Evolutionary conservation across 2,797 vertebrate species (phyloP), one percentile per base, ranked within the genome.

Genomic region (Rachycentron canadum): DNA sequence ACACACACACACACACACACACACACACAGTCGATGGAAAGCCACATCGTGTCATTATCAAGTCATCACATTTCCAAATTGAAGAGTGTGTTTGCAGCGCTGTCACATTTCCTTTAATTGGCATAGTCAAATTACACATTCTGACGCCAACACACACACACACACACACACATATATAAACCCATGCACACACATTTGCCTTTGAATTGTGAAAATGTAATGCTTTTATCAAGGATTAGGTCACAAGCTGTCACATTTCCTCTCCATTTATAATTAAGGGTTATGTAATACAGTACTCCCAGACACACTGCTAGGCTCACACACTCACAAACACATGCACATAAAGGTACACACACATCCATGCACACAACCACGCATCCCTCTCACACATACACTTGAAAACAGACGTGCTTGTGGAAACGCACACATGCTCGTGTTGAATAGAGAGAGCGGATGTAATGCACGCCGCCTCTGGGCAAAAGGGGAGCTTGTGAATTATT

Each of bases 201-300:
- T 85, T 79, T 72, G 76, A 91, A 86, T 87, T 82, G 85, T 88
- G 73, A 79, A 90, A 92, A 86, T 89, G 83, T 82, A 84, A 88
- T 78, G 69, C 84, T 82, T 84, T 69, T 83, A 87, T 89, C 89
- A 84, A 79, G 87, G 91, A 91, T 93, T 90, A 91, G 89, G 90
- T 92, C 90, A 90, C 88, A 88, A 91, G 82, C 88, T 90, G 93
- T 91, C 92, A 91, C 87, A 91, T 93, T 92, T 90, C 81, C 81
- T 91, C 78, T 66, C 56, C 60, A 78, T 84, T 90, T 88, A 85
- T 92, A 93, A 93, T 93, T 90, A 91, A 89, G 82, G 74, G 78
- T 91, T 91, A 92, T 87, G 89, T 85, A 91, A 93, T 82, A 76
- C 62, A 80, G 76, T 82, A 69, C 62, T 62, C 69, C 79, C 63